Percentiles rank a stretch among this genome's conserved stretches.
Evolutionary conservation across 2,797 vertebrate genomes (phyloP).

Genomic region (Lemur catta): DNA sequence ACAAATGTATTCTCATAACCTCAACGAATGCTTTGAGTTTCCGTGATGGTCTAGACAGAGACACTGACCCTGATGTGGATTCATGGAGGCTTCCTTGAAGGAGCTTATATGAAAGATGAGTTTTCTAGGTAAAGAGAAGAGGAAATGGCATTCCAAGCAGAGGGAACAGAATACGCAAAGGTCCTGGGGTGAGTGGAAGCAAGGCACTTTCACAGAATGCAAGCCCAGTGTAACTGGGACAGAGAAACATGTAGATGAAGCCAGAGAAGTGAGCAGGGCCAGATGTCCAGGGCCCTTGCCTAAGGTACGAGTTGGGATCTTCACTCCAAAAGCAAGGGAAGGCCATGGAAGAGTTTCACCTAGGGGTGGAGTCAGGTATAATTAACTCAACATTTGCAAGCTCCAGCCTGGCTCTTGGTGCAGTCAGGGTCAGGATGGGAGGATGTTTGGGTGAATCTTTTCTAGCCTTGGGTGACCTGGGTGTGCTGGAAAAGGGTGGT

Average conservation of each 20-base stretch:
- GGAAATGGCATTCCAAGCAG: background rate
- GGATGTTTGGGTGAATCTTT: background rate
- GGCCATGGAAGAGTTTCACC: background rate
- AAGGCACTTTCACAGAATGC: background rate
- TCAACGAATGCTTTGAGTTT: background rate
- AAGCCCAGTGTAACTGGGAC: background rate
- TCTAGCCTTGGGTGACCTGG: background rate
- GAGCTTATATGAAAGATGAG: background rate
- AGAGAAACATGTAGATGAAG: background rate
- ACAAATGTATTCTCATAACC: background rate
- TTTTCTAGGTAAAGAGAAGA: background rate
- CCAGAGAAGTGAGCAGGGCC: background rate
- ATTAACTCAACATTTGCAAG: no score
- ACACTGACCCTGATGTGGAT: rapidly evolving
- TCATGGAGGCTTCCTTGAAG: background rate
- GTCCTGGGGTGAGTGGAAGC: background rate
- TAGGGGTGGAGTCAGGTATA: background rate
- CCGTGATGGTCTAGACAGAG: background rate
- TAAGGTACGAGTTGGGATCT: background rate
- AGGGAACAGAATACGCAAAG: background rate
- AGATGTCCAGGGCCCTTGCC: no score
- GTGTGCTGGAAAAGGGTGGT: background rate
- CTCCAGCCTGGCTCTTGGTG: no score
- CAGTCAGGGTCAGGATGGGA: background rate
- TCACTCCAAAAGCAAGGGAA: background rate